A percentile compares a stretch with the other conserved stretches of the same genome.
Conservation (phyloP, 2,888 invertebrate species). For the Limnephilus lunatus region DNA sequence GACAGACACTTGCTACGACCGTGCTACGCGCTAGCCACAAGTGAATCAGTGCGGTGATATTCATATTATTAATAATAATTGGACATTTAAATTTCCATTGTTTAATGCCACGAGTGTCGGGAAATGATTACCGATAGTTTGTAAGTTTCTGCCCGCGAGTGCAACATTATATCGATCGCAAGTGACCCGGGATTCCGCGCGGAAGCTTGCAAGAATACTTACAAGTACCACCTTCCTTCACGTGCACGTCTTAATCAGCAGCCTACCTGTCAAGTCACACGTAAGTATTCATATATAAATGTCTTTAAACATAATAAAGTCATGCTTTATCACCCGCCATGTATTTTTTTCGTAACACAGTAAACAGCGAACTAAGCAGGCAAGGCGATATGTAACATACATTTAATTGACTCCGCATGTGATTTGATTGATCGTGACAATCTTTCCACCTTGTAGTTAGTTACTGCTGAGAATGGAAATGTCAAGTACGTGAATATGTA, state of each 20-base stretch:
- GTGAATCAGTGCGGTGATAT: slow-evolving; percentile 8
- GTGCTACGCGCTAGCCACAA: slow-evolving; percentile 6
- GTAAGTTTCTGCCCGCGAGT: background rate
- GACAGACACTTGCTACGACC: background rate
- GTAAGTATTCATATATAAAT: slow-evolving; percentile 2
- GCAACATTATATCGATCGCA: background rate
- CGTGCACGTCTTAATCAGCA: background rate
- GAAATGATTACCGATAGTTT: slow-evolving; percentile 3
- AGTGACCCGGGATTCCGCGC: background rate
- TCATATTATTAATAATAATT: background rate
- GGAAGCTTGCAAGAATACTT: background rate
- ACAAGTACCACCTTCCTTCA: background rate
- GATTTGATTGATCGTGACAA: background rate
- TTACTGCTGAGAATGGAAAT: background rate
- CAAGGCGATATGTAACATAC: background rate
- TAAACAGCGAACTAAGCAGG: background rate
- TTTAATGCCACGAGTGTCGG: slow-evolving; percentile 23
- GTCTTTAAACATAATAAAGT: background rate
- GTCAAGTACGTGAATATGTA: background rate
- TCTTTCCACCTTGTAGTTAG: background rate
- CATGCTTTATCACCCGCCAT: background rate
- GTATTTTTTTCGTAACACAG: background rate
- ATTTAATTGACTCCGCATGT: background rate
- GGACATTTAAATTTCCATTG: slow-evolving; percentile 16
- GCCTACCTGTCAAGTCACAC: background rate